phyloP scores from a whole-genome alignment of 53 echinoderm and acorn worm species.

The Mesocentrotus franciscanus region DNA sequence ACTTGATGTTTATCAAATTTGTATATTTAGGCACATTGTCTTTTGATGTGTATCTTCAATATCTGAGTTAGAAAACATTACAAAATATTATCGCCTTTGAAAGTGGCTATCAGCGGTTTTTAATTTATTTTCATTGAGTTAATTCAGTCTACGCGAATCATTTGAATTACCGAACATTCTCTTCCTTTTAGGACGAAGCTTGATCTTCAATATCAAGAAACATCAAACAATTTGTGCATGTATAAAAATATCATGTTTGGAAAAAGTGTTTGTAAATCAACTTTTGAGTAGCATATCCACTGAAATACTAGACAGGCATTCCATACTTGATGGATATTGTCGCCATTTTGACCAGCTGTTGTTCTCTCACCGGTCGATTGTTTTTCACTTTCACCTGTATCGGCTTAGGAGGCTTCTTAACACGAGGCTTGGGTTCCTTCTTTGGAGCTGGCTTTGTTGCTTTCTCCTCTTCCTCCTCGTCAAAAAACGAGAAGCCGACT shows the following conservation, averaged over 20 bases:
- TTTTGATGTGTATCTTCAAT: not conserved
- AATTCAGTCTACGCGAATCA: not conserved
- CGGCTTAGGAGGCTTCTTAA: constrained; percentile 63
- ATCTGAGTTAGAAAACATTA: not conserved
- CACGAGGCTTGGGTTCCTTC: constrained; percentile 61
- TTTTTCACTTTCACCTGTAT: constrained; percentile 63
- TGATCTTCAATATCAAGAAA: not conserved
- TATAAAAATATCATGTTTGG: not conserved
- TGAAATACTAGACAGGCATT: constrained; percentile 47
- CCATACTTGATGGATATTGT: constrained; percentile 66
- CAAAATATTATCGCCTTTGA: not conserved
- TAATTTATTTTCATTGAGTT: not conserved
- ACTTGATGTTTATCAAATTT: no score
- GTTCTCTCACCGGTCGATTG: constrained; percentile 54
- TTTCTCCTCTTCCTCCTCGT: constrained; percentile 54
- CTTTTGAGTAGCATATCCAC: no score
- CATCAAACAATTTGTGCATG: not conserved
- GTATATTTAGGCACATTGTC: not conserved
- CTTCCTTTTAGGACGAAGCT: not conserved
- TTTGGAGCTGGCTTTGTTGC: constrained; percentile 23
- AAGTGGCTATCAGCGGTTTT: not conserved
- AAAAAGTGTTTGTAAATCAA: not conserved
- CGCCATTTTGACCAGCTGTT: constrained; percentile 61
- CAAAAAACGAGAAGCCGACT: constrained; percentile 37
- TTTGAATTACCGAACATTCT: not conserved